Conservation (phyloP, 2,888 invertebrate genomes). For the Cephus pulcher region DNA sequence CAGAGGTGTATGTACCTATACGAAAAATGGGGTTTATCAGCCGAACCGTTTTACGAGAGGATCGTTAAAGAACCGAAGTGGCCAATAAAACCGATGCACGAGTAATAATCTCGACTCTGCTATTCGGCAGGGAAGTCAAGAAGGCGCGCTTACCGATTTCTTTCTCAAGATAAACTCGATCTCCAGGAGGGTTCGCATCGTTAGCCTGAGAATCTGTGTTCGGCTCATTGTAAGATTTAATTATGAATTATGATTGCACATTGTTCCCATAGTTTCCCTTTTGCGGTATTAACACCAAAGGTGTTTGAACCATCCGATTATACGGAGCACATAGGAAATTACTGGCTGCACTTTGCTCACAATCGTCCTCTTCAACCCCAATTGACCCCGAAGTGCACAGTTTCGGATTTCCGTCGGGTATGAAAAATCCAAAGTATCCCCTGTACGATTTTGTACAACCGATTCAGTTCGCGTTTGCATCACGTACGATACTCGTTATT, state of each 20-base stretch:
- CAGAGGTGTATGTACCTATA: background rate
- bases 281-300: slow-evolving; percentile 34
- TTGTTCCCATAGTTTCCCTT: slow-evolving; percentile 53
- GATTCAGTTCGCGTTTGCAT: background rate
- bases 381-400: background rate
- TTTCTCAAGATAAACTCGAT: background rate
- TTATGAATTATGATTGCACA: slow-evolving; percentile 53
- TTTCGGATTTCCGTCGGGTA: background rate
- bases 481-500: background rate
- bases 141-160: background rate
- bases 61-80: slow-evolving; percentile 17
- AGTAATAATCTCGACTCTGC: background rate
- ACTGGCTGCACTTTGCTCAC: background rate
- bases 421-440: background rate
- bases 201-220: slow-evolving; percentile 15
- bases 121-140: background rate
- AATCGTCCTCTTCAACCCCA: background rate
- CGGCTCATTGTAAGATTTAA: slow-evolving; percentile 38
- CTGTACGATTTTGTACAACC: background rate
- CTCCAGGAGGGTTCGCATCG: slow-evolving; percentile 31
- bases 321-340: background rate
- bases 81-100: background rate
- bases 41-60: slow-evolving; percentile 26
- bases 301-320: slow-evolving; percentile 6
- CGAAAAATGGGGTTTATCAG: slow-evolving; percentile 22